phyloP scores from a whole-genome alignment of 2,113 vertebrate genomes.

The Girardinichthys multiradiatus region DNA sequence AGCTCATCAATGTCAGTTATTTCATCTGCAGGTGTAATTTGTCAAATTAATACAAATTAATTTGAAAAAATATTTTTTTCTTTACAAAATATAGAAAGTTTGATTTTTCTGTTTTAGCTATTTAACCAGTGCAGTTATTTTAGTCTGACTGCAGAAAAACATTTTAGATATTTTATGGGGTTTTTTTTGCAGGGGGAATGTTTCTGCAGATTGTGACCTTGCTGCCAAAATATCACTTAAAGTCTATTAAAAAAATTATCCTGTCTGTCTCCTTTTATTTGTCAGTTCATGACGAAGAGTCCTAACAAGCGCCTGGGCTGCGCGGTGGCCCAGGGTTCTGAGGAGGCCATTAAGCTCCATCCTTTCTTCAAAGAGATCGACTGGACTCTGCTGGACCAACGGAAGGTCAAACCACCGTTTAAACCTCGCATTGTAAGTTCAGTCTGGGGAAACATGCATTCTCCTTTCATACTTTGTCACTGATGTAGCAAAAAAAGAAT shows the following conservation, averaged over 20 bases:
- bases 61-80: too few species aligned
- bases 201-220: neutral
- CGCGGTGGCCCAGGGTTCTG: constrained; percentile 87
- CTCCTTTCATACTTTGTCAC: neutral
- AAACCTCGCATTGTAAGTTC: constrained; percentile 96
- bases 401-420: constrained; percentile 94
- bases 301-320: constrained; percentile 94
- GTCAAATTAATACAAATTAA: too few species aligned
- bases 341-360: constrained; percentile 95
- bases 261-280: neutral
- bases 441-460: neutral
- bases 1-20: too few species aligned
- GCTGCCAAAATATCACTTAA: neutral
- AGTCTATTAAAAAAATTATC: neutral
- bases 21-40: too few species aligned
- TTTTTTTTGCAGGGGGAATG: neutral
- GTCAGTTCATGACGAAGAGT: constrained; percentile 98
- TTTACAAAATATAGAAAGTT: too few species aligned
- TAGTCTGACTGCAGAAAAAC: too few species aligned
- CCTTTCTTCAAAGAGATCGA: constrained; percentile 97
- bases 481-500: too few species aligned
- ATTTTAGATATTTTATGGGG: too few species aligned
- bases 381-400: constrained; percentile 95
- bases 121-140: too few species aligned
- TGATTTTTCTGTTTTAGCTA: too few species aligned